phyloP scores from a whole-genome alignment of 2,888 invertebrate genomes.

The Halocaridina rubra region DNA sequence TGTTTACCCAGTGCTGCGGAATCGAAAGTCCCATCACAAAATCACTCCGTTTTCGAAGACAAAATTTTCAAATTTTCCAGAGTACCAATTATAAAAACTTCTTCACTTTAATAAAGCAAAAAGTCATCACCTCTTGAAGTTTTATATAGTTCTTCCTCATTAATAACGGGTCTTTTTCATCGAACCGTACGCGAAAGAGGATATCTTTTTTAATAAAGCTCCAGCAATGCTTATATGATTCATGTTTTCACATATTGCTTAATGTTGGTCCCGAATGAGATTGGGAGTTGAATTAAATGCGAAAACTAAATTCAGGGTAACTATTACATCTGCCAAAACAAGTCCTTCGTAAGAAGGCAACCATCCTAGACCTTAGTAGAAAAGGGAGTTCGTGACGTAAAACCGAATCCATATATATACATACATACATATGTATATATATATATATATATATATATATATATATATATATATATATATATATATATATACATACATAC shows the following conservation, averaged over 20 bases:
- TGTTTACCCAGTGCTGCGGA: neutral
- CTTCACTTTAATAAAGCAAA: neutral
- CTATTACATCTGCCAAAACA: no score
- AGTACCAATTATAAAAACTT: neutral
- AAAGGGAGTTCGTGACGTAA: no score
- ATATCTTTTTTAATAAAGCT: neutral
- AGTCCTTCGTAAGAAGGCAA: no score
- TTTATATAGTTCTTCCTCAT: neutral
- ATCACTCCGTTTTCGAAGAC: neutral
- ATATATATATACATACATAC: neutral
- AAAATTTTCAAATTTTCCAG: neutral
- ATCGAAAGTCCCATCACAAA: neutral
- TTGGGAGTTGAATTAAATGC: no score
- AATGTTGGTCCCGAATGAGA: no score
- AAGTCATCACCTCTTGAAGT: neutral
- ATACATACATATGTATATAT: neutral
- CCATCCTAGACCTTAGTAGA: no score
- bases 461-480: neutral
- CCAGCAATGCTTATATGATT: neutral
- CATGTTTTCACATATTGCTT: no score
- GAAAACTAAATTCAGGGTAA: no score
- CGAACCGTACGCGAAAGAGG: neutral
- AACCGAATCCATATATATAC: no score
- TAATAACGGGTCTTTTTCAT: neutral
- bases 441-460: no score